Evolutionary conservation across 92 coral and sea anemone genomes (phyloP), one percentile per base, ranked within the genome.

Genomic region (Siderastrea siderea): DNA sequence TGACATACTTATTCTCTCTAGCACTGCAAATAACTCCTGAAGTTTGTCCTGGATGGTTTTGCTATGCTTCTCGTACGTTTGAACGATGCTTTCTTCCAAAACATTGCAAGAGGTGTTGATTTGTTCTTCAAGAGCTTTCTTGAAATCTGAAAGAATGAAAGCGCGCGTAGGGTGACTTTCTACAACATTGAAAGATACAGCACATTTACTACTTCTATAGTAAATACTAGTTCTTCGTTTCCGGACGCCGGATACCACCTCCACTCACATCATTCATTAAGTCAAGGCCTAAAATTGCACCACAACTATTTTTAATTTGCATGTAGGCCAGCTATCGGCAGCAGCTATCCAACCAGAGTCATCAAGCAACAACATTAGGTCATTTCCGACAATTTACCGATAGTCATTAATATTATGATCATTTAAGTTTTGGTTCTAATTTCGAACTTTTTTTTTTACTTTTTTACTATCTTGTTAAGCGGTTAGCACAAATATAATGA

Each of bases 1-100:
- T 12, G 7, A 74, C 96, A 14, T 97, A 97, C 99, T 93, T 93
- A 98, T 98, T 85, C 99, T 91, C 78, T 94, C 99, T 49, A 98
- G 84, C 57, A 85, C 98, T 16, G 98, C 92, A 91, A 98, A 95
- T 43, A 92, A 84, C 86, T 98, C 98, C 84, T 94, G 98, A 10
- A 98, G 87, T 88, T 98, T 98, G 75, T 93, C 96, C 89, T 98
- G 98, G 14, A 98, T 95, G 38, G 86, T 81, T 79, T 95, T 97
- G 78, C 98, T 92, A 71, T 95, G 95, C 77, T 87, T 82, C 80
- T 95, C 95, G 68, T 98, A 98, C 51, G 95, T 94, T 58, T 93
- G 93, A 47, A 95, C 96, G 68, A 98, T 85, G n/a, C 94, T 93
- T 71, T 98, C 99, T 91, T 98, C 99, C 82, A 98, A 81, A 77